Evolutionary conservation across 1,140 invertebrate genomes (phyloP).

Genomic region (Drosophila bipectinata): DNA sequence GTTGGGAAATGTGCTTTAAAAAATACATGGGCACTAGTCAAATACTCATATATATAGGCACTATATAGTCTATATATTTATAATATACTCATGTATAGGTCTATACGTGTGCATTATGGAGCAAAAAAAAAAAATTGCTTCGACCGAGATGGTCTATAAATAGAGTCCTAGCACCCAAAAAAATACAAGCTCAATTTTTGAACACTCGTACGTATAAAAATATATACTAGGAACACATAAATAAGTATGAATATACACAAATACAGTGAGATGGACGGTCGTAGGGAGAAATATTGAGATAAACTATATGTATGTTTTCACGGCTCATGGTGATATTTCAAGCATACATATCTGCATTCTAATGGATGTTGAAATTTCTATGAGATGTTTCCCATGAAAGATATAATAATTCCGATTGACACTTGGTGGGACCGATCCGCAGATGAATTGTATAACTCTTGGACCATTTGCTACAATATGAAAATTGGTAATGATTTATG

Average conservation of each 20-base stretch:
- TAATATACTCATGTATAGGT: slow-evolving; percentile 30
- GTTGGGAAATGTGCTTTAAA: slow-evolving; percentile 15
- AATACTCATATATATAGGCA: slow-evolving; percentile 20
- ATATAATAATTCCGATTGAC: slow-evolving; percentile 34
- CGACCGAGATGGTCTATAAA: slow-evolving; percentile 68
- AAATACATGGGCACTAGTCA: slow-evolving; percentile 6
- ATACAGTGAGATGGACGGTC: slow-evolving; percentile 21
- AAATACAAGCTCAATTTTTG: slow-evolving; percentile 56
- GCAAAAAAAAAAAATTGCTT: slow-evolving; percentile 58
- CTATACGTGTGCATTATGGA: slow-evolving; percentile 53
- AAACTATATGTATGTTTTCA: slow-evolving; percentile 38
- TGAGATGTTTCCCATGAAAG: slow-evolving; percentile 11
- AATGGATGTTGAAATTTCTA: slow-evolving; percentile 43
- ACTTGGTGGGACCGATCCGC: slow-evolving; percentile 4
- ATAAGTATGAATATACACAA: slow-evolving; percentile 39
- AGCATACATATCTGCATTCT: slow-evolving; percentile 30
- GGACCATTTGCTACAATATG: not conserved
- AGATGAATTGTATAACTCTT: slow-evolving; percentile 27
- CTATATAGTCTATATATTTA: slow-evolving; percentile 33
- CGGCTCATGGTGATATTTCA: slow-evolving; percentile 36
- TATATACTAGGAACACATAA: slow-evolving; percentile 51
- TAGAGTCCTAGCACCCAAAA: slow-evolving; percentile 68
- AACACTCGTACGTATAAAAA: slow-evolving; percentile 36
- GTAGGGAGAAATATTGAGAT: slow-evolving; percentile 37
- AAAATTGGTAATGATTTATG: not conserved